Base-by-base conservation (phyloP, 1,140 invertebrate genomes). In the Hylaeus anthracinus region DNA sequence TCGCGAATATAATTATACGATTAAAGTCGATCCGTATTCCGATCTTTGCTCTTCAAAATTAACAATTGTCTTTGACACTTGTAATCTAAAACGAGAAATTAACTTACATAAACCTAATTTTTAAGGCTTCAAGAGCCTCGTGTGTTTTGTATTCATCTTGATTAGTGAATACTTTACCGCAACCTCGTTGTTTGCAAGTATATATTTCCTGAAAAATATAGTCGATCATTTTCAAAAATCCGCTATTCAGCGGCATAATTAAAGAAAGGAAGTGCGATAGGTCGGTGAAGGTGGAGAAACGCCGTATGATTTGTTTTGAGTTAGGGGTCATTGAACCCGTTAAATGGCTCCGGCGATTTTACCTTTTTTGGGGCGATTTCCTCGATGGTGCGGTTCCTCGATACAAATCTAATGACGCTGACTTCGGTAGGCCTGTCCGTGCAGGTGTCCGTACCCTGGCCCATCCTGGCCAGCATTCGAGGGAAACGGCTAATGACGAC, bases 291-390 rank as follows among this genome's bases (percentile, higher is more conserved):
- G 43, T 10, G 1, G 14, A 4, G 66, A 66, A 56, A 61, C 37
- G 15, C 3, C 3, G 12, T 56, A n/a, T 66, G 76, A 90, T 88
- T 90, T 92, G 92, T 92, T 93, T 93, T 93, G 90, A 86, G 82
- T 91, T 88, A 87, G 88, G 87, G 92, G 91, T 93, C 92, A 91
- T 90, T 90, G 91, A 93, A 90, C 92, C 79, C 72, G 48, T 75
- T 71, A 61, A 84, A 82, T 82, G 84, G 79, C 81, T 84, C 48
- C 61, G 41, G 41, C n/a, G 41, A 73, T 67, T 84, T 78, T 89
- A 93, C 93, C 92, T 93, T 93, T 90, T 93, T 93, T 9, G 93
- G 93, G n/a, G 92, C 92, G 73, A 93, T 93, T 84, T 93, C 92
- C 71, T 93, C 93, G 43, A 93, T 92, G 9, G 92, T 93, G 12